phyloP scores from a whole-genome alignment of 2,113 vertebrate species.

The Alligator sinensis region DNA sequence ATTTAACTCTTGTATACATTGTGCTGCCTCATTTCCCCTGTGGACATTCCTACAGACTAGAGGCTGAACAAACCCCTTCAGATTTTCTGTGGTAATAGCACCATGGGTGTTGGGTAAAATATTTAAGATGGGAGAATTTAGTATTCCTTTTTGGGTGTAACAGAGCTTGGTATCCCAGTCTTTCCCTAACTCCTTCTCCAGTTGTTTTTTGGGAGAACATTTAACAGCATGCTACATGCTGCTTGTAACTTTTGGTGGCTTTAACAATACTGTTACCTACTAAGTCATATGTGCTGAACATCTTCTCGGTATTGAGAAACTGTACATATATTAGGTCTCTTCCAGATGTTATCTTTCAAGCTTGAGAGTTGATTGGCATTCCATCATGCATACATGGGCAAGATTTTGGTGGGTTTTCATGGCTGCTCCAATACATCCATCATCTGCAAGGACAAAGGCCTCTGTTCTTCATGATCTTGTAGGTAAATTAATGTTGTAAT shows the following conservation, averaged over 20 bases:
- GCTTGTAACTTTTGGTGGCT: background rate
- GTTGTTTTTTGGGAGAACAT: background rate
- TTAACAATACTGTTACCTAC: background rate
- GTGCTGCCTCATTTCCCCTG: fast-evolving
- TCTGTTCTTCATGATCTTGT: background rate
- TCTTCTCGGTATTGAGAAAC: background rate
- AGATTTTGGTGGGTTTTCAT: background rate
- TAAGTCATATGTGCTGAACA: background rate
- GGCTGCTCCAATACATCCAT: background rate
- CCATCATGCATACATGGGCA: background rate
- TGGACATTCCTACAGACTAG: background rate
- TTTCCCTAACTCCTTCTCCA: background rate
- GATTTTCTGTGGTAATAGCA: background rate
- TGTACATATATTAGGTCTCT: fast-evolving
- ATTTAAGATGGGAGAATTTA: background rate
- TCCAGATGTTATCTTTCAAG: background rate
- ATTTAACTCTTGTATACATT: background rate
- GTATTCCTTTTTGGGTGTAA: background rate
- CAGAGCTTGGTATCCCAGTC: no score
- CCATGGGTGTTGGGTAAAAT: background rate
- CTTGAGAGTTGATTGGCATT: no score
- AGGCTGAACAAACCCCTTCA: background rate
- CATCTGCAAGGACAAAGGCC: background rate
- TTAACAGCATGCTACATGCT: background rate
- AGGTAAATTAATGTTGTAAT: background rate